Evolutionary conservation across 2,888 invertebrate genomes (phyloP).

Genomic region (Bhutanitis thaidina): DNA sequence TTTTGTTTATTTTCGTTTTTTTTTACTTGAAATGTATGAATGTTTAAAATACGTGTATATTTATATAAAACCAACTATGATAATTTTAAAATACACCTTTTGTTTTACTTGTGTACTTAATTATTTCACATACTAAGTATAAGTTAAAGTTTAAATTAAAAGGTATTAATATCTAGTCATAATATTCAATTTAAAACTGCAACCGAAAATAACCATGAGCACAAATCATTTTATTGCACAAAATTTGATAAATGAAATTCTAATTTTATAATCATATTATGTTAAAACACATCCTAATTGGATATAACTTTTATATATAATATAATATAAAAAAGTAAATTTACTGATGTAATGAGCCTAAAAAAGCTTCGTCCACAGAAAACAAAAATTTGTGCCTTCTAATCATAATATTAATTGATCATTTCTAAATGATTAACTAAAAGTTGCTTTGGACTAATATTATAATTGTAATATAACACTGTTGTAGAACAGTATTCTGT

Average conservation of each 20-base stretch:
- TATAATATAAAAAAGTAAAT: neutral
- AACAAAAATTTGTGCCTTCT: conserved; percentile 23
- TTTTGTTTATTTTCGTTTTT: too few relatives aligned
- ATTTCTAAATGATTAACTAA: neutral
- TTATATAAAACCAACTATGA: too few relatives aligned
- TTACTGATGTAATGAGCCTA: neutral
- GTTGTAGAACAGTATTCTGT: conserved; percentile 49
- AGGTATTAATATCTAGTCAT: conserved; percentile 20
- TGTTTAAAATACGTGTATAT: too few relatives aligned
- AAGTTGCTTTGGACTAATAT: neutral
- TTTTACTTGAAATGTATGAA: too few relatives aligned
- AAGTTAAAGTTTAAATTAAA: neutral
- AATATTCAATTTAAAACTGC: conserved; percentile 4
- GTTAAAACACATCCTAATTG: neutral
- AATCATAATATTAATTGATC: neutral
- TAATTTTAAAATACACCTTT: too few relatives aligned
- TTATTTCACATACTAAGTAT: conserved; percentile 1
- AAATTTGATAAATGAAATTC: conserved; percentile 22
- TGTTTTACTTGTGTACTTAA: neutral
- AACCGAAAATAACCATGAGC: conserved; percentile 17
- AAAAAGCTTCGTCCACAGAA: conserved; percentile 2
- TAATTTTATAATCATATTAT: neutral
- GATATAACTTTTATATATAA: neutral
- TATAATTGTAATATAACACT: conserved; percentile 19
- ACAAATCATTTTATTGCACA: conserved; percentile 31